A percentile compares a stretch with the other conserved stretches of the same genome.
Evolutionary conservation across 2,888 invertebrate species (phyloP).

Genomic region (Meteorus cinctellus): DNA sequence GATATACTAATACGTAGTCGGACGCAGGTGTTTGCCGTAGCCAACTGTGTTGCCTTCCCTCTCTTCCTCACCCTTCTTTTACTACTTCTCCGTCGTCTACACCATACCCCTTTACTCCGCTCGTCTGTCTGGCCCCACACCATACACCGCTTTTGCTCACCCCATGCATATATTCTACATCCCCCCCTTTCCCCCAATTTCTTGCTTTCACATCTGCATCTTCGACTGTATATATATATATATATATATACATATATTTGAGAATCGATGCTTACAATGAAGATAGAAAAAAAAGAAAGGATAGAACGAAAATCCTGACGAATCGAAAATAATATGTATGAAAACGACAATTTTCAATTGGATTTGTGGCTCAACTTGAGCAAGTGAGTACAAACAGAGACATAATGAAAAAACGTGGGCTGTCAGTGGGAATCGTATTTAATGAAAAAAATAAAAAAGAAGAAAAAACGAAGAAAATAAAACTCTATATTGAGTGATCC

Average conservation of each 20-base stretch:
- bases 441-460: background rate
- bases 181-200: constrained; percentile 37
- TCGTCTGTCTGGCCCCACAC: constrained; percentile 25
- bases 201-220: constrained; percentile 48
- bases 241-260: constrained; percentile 30
- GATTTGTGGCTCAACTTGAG: background rate
- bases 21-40: constrained; percentile 60
- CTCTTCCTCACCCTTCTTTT: constrained; percentile 35
- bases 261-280: constrained; percentile 38
- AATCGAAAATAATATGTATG: background rate
- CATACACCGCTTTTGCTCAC: constrained; percentile 45
- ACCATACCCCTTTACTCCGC: background rate
- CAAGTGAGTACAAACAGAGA: background rate
- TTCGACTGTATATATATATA: constrained; percentile 44
- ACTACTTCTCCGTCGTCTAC: constrained; percentile 37
- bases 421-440: background rate
- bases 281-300: background rate
- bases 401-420: background rate
- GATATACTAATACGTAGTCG: constrained; percentile 62
- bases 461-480: background rate
- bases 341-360: background rate
- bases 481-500: background rate
- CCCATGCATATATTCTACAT: constrained; percentile 26
- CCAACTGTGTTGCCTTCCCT: constrained; percentile 40
- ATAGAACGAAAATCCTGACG: background rate